These are phyloP conservation scores for Hipposideros armiger DNA, from an alignment of 2,113 vertebrate species.

Conservation along the genomic window DNA sequence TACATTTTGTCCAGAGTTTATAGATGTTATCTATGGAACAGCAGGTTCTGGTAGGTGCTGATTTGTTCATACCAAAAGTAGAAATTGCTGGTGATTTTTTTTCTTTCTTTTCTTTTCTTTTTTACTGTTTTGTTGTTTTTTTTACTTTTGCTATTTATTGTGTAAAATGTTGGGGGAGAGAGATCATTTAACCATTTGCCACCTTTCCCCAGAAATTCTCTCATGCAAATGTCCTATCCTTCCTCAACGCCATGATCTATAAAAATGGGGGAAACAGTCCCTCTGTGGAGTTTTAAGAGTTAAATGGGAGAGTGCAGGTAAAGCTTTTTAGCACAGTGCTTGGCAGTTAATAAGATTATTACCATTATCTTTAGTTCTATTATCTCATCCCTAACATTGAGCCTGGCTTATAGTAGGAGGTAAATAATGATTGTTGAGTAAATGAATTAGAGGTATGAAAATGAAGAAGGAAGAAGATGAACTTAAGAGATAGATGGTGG, in stretches of 20 bases:
- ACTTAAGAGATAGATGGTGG: not conserved
- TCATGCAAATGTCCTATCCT: not conserved
- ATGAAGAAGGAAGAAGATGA: not conserved
- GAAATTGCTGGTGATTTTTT: conserved; percentile 18
- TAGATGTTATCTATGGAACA: not conserved
- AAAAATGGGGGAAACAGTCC: not conserved
- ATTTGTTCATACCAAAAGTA: not conserved
- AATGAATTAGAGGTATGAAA: not conserved
- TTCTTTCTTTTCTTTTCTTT: not conserved
- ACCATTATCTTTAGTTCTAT: not conserved
- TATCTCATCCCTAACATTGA: not conserved
- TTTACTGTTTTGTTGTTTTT: not conserved
- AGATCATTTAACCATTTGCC: not conserved
- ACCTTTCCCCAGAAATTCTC: conserved; percentile 24
- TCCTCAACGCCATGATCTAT: not conserved
- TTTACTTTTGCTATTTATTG: conserved; percentile 2
- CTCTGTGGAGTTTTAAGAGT: not conserved
- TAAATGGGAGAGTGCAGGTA: not conserved
- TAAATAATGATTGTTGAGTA: not conserved
- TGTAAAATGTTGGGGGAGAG: not conserved
- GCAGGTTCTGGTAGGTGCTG: not conserved
- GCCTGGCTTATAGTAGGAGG: not conserved
- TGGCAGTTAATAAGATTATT: not conserved
- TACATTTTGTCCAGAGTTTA: not conserved
- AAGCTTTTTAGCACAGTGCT: not conserved